phyloP scores from a whole-genome alignment of 2,113 vertebrate species.

The Microtus oregoni region DNA sequence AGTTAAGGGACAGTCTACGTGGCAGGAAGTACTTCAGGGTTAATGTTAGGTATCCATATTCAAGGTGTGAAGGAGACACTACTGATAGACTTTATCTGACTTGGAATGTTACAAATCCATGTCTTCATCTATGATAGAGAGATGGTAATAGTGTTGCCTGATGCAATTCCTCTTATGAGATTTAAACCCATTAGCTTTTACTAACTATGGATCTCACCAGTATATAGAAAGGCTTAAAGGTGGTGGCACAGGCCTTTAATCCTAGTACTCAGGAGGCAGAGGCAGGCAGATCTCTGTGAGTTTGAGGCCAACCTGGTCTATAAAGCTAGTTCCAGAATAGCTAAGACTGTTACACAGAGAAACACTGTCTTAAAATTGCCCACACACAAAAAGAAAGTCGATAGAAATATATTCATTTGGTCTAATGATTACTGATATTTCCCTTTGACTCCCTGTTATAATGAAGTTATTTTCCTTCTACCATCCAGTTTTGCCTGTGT shows the following conservation, averaged over 20 bases:
- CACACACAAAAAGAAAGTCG: neutral
- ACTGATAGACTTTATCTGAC: neutral
- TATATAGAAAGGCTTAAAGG: neutral
- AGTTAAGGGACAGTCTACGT: rapidly evolving
- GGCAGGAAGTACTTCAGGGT: neutral
- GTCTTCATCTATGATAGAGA: neutral
- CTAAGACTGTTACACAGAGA: too few relatives aligned
- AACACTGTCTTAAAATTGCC: too few relatives aligned
- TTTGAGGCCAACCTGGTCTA: too few relatives aligned
- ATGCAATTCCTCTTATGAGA: neutral
- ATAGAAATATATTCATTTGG: neutral
- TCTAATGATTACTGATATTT: neutral
- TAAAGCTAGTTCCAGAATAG: too few relatives aligned
- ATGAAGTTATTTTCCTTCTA: neutral
- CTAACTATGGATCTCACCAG: neutral
- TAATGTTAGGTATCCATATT: neutral
- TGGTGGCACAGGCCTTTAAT: too few relatives aligned
- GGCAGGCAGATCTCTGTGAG: too few relatives aligned
- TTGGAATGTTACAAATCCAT: neutral
- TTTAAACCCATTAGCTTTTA: neutral
- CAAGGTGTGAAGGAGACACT: neutral
- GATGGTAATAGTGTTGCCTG: neutral
- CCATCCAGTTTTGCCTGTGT: neutral
- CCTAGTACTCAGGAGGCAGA: too few relatives aligned
- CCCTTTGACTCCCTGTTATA: neutral